Base-by-base conservation (phyloP, 2,113 vertebrate species). In the Pomatorhinus ruficollis region DNA sequence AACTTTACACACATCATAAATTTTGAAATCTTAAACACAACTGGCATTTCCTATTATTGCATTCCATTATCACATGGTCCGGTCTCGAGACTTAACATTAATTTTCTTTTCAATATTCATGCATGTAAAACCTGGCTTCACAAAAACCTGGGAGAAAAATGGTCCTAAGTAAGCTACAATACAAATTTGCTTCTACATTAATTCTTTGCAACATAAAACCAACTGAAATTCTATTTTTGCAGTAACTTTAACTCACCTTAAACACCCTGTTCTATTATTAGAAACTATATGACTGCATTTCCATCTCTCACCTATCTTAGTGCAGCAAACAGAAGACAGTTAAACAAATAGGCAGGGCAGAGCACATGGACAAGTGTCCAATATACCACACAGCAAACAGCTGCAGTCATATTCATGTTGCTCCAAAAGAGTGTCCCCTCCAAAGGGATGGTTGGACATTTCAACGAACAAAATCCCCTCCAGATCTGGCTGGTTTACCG, bases 351-450 rank as follows among this genome's bases (percentile, higher is more conserved):
- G 33, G 57, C 30, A 60, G 37, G 45, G 27, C 49, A 2, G 6
- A 49, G 31, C 74, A 37, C 20, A 47, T 0, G 8, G 52, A 15
- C 33, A 17, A n/a, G n/a, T 10, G 27, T 33, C 42, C n/a, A n/a
- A 23, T 0, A 12, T 0, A 70, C 19, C 1, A 0, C 6, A 20
- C 15, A 5, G 6, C 1, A 4, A 22, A n/a, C 40, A 39, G 57
- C 60, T 40, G 40, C 49, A 22, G 14, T 9, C 5, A 1, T 31
- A 18, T 19, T 40, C 49, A 25, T 35, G 16, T 16, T 33, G 11
- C 45, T 42, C 47, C 9, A 17, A 35, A 45, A 50, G 27, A 12
- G 5, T 1, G 28, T 31, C 28, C 31, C 15, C 81, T 61, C 13
- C 16, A 31, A 84, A 50, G 33, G 25, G 5, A 7, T 9, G 37